Base-by-base conservation (phyloP, 1,140 invertebrate genomes). In the Dufourea novaeangliae region DNA sequence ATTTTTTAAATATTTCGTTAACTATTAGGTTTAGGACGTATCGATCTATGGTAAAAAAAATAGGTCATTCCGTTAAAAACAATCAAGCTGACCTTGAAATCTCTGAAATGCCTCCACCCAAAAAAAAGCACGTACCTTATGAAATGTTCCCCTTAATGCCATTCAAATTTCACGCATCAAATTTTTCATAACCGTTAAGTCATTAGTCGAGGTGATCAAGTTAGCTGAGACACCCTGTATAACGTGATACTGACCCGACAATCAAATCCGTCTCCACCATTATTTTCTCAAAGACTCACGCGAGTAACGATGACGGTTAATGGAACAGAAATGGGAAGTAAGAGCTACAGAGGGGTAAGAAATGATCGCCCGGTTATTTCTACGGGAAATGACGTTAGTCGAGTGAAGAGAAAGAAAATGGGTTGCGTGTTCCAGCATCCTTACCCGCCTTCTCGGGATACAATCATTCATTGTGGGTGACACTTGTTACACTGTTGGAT, bases 261-360 rank as follows among this genome's bases (percentile, higher is more conserved):
- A n/a, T 14, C 20, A 25, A 29, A 44, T 41, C 46, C n/a, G 39
- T 46, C 34, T 10, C 20, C 10, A 41, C 17, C 56, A 37, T 44
- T 69, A 14, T 41, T 32, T 76, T 75, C 50, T 66, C 59, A 10
- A 22, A 20, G 59, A 5, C 39, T 59, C 62, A 54, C 70, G 69
- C 82, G 6, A 79, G 80, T 50, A 52, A 63, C 66, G 74, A 50
- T 78, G 80, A 82, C 64, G 68, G 67, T 37, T 74, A 67, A 68
- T 70, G 76, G 63, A 73, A 67, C 76, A 79, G 77, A 71, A 69
- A 64, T 44, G 79, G 34, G 41, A 63, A 62, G 50, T 41, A 29
- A 62, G 70, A 76, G 66, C 41, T 54, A 22, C 27, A 32, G n/a
- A 37, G 14, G 29, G 64, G 70, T 83, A 83, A 83, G 78, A 50